Evolutionary conservation across 1,140 invertebrate species (phyloP).

Genomic region (Drosophila azteca): DNA sequence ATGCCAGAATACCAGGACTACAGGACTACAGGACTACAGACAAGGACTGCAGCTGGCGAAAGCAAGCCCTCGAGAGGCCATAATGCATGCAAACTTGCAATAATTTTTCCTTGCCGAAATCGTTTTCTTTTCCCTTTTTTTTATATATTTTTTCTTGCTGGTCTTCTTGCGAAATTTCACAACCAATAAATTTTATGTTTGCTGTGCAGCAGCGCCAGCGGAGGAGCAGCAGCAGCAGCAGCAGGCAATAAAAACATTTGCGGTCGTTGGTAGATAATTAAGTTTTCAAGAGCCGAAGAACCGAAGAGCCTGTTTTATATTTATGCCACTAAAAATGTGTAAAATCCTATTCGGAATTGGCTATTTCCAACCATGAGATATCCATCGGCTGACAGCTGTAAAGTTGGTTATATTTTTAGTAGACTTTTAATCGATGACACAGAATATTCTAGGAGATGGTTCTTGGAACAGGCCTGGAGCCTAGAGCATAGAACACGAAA

Average conservation of each 20-base stretch:
- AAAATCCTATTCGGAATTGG: constrained; percentile 1
- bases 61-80: constrained; percentile 21
- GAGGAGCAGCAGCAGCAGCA: neutral
- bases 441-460: too few relatives aligned
- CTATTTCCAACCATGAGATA: too few relatives aligned
- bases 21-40: constrained; percentile 2
- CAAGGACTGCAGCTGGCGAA: constrained; percentile 19
- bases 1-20: constrained; percentile 7
- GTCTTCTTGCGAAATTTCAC: constrained; percentile 63
- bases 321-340: constrained; percentile 11
- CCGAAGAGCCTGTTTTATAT: constrained; percentile 26
- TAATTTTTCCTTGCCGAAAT: constrained; percentile 65
- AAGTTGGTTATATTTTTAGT: too few relatives aligned
- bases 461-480: neutral
- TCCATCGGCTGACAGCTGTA: too few relatives aligned
- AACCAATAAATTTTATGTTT: constrained; percentile 75
- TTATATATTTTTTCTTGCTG: constrained; percentile 24
- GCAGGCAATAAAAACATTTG: constrained; percentile 59
- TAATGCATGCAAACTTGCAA: constrained; percentile 79
- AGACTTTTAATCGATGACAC: too few relatives aligned
- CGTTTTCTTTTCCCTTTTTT: constrained; percentile 41
- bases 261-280: constrained; percentile 61
- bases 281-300: constrained; percentile 47
- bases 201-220: constrained; percentile 8
- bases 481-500: neutral